Percentiles rank a stretch among this genome's conserved stretches.
phyloP scores from a whole-genome alignment of 2,888 invertebrate genomes.

The Rhingia campestris region DNA sequence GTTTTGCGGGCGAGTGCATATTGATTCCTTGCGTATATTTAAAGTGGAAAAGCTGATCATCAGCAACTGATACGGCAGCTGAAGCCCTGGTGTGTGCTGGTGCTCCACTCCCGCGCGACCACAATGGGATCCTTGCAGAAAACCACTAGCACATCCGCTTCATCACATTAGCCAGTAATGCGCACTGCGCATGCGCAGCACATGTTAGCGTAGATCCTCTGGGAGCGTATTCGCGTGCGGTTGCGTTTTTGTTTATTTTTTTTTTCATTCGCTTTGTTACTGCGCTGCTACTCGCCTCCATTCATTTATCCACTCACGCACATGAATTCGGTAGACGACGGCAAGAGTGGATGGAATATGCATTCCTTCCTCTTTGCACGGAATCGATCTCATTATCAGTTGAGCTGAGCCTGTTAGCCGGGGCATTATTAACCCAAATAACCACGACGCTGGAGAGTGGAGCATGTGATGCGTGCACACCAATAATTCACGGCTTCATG shows the following conservation, averaged over 20 bases:
- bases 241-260: conserved; percentile 57
- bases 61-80: conserved; percentile 69
- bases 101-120: conserved; percentile 42
- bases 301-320: conserved; percentile 72
- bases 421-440: conserved; percentile 73
- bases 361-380: conserved; percentile 71
- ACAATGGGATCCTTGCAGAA: conserved; percentile 57
- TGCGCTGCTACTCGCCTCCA: conserved; percentile 39
- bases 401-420: conserved; percentile 61
- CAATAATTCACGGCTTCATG: conserved; percentile 71
- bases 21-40: conserved; percentile 69
- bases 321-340: conserved; percentile 25
- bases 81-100: conserved; percentile 34
- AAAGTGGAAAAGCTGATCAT: conserved; percentile 71
- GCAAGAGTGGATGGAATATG: conserved; percentile 10
- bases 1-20: conserved; percentile 41
- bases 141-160: conserved; percentile 44
- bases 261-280: neutral
- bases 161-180: conserved; percentile 60
- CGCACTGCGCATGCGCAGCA: conserved; percentile 23
- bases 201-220: conserved; percentile 20
- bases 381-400: conserved; percentile 74
- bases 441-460: conserved; percentile 40
- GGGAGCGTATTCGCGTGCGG: conserved; percentile 69
- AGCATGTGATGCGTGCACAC: conserved; percentile 66